Base-by-base conservation (phyloP, 2,797 vertebrate genomes). In the Psittacula echo region DNA sequence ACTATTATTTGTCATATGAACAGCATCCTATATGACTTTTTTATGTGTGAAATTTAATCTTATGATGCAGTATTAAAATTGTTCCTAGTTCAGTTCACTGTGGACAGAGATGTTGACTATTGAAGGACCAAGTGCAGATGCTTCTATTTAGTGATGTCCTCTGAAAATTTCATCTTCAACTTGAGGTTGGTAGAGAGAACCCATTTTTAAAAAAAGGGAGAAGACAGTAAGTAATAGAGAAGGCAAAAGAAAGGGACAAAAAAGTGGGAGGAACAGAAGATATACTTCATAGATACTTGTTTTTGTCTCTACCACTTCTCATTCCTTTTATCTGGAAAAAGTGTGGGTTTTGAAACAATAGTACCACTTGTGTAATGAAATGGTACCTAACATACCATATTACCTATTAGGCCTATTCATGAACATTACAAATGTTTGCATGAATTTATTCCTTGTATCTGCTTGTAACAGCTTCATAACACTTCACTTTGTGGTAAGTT, bases 241-340 rank as follows among this genome's bases (percentile, higher is more conserved):
- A 10, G 37, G 79, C 26, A 73, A 64, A 89, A 54, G 34, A 30
- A 75, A 58, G 29, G 32, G 48, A 51, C 61, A 70, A 75, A 68
- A 48, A 53, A 90, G 10, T 56, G 37, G 20, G 64, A 84, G 34
- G 11, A 90, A 62, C 5, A 72, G 37, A 83, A 79, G 11, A 61
- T 81, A 29, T 1, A 5, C 61, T 77, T 88, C 0, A 1, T 56
- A 24, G 19, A 2, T 89, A 60, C 53, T 92, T 89, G 37, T 0
- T 67, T 92, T 80, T 61, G 24, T 77, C 41, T 70, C 53, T 73
- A 48, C 15, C 15, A 8, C n/a, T 82, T 76, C 19, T 62, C 23
- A 21, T 74, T 83, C n/a, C 62, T 89, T 74, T 89, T 80, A 32
- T 71, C 30, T 45, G 34, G 50, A 75, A 87, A 85, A 90, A 64